A percentile compares a stretch with the other conserved stretches of the same genome.
Conservation (phyloP, 1,140 invertebrate genomes). For the Trypoxylus dichotomus region DNA sequence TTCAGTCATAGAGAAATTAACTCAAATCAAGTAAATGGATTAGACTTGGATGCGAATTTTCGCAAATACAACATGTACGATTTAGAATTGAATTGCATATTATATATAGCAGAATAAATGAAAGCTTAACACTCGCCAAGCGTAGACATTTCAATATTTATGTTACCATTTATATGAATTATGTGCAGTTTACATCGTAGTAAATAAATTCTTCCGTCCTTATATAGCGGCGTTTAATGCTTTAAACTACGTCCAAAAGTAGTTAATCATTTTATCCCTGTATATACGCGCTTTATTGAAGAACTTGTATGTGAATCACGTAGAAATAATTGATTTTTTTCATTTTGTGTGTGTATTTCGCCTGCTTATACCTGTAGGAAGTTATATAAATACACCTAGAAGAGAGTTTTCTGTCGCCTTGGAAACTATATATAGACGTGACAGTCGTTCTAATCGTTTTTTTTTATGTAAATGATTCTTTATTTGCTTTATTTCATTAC, state of each 20-base stretch:
- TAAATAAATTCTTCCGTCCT: background rate
- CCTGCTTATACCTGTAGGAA: conserved; percentile 13
- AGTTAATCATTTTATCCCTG: conserved; percentile 22
- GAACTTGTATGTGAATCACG: background rate
- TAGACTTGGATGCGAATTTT: too few species aligned
- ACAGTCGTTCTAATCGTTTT: background rate
- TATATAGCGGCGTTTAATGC: background rate
- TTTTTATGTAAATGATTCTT: conserved; percentile 7
- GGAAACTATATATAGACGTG: conserved; percentile 22
- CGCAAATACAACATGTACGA: too few species aligned
- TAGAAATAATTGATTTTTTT: conserved; percentile 15
- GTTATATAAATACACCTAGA: conserved; percentile 5
- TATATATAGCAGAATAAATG: background rate
- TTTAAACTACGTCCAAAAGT: conserved; percentile 2
- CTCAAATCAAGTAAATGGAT: too few species aligned
- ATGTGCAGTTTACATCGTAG: background rate
- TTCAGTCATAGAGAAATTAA: too few species aligned
- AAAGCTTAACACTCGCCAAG: background rate
- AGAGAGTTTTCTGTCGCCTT: conserved; percentile 12
- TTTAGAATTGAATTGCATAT: background rate
- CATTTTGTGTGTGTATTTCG: conserved; percentile 7
- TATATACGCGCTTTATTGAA: background rate
- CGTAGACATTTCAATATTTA: conserved; percentile 11
- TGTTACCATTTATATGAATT: conserved; percentile 1
- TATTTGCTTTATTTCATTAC: too few species aligned